Conservation (phyloP, 2,888 invertebrate species). For the Ectobius pallidus region DNA sequence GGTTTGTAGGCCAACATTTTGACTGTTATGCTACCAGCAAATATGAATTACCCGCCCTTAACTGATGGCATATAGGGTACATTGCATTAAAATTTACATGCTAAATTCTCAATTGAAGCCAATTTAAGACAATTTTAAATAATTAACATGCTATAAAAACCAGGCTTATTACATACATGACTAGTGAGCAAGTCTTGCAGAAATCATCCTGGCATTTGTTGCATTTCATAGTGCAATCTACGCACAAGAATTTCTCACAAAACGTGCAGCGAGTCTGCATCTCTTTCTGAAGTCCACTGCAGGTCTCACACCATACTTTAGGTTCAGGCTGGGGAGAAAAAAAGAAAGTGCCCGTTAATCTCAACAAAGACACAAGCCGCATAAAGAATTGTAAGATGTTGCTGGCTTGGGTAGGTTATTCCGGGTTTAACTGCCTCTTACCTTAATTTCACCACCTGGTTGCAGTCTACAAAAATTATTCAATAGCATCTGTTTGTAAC, state of each 20-base stretch:
- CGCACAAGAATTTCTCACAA: background rate
- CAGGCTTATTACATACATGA: background rate
- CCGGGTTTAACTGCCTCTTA: background rate
- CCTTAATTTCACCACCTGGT: background rate
- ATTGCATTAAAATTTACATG: too few relatives aligned
- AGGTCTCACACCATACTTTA: background rate
- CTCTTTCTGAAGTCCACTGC: background rate
- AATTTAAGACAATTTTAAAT: too few relatives aligned
- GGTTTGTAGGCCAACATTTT: too few relatives aligned
- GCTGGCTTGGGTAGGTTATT: background rate
- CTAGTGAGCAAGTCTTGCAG: background rate
- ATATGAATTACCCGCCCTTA: too few relatives aligned
- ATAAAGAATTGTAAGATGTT: background rate
- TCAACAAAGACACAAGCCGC: background rate
- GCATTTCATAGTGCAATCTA: background rate
- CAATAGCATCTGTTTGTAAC: constrained; percentile 4
- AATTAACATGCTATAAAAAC: too few relatives aligned
- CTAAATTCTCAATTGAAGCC: too few relatives aligned
- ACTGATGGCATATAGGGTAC: too few relatives aligned
- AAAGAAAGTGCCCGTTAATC: background rate
- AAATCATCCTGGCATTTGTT: background rate
- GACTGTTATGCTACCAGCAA: too few relatives aligned
- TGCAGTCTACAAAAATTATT: background rate
- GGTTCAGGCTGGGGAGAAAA: background rate
- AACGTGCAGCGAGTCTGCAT: background rate